Conservation (phyloP, 1,140 invertebrate species). For the Xylocopa sonorina region DNA sequence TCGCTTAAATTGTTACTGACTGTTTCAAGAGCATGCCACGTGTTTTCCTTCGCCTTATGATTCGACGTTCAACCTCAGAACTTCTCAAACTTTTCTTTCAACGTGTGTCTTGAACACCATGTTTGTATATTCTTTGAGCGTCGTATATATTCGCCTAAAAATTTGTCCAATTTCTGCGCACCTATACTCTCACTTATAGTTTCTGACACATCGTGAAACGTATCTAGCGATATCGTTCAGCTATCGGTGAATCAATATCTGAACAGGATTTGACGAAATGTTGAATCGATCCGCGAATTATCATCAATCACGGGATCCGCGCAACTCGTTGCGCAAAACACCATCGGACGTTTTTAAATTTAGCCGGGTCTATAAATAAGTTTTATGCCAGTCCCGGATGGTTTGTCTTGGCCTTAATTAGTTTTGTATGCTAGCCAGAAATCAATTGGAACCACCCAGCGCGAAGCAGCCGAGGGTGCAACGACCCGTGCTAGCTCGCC, state of each 20-base stretch:
- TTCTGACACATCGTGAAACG: too few relatives aligned
- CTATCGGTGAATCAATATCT: too few relatives aligned
- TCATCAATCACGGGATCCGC: neutral
- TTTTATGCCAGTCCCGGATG: conserved; percentile 40
- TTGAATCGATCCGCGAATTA: neutral
- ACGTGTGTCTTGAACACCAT: neutral
- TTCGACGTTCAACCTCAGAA: neutral
- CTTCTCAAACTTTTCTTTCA: neutral
- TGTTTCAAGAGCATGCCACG: neutral
- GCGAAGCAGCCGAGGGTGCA: conserved; percentile 44
- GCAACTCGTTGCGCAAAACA: conserved; percentile 35
- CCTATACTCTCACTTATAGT: too few relatives aligned
- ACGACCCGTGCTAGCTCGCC: conserved; percentile 40
- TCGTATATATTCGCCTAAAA: too few relatives aligned
- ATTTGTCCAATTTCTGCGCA: too few relatives aligned
- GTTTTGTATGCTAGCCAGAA: conserved; percentile 50
- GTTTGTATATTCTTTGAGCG: neutral
- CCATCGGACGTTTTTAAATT: conserved; percentile 50
- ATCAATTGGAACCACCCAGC: conserved; percentile 50
- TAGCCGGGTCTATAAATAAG: conserved; percentile 55
- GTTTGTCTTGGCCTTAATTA: conserved; percentile 54
- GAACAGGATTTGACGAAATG: neutral
- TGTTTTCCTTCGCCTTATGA: neutral
- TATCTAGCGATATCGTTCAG: too few relatives aligned
- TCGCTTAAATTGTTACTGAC: too few relatives aligned